phyloP scores from a whole-genome alignment of 2,797 vertebrate species.

The Siniperca scherzeri region DNA sequence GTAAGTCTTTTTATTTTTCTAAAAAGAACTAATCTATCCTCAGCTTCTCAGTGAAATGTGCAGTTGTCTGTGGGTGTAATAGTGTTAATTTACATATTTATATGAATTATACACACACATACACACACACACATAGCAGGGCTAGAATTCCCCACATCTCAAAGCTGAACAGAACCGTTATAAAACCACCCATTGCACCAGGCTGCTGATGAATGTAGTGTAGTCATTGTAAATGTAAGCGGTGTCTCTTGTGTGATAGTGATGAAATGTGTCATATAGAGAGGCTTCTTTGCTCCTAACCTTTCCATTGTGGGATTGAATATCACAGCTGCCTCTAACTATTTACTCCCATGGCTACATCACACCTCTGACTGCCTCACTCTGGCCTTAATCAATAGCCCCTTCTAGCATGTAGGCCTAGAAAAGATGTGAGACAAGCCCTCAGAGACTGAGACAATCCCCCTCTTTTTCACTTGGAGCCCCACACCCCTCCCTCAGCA shows the following conservation, averaged over 20 bases:
- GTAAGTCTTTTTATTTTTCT: no score
- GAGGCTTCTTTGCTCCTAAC: constrained; percentile 23
- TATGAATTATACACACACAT: not conserved
- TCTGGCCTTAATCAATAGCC: constrained; percentile 71
- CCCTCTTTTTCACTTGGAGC: constrained; percentile 40
- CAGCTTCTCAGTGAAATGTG: not conserved
- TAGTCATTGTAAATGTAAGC: constrained; percentile 10
- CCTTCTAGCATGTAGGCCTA: constrained; percentile 54
- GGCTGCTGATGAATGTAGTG: constrained; percentile 8
- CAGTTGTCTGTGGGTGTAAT: not conserved
- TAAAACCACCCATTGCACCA: constrained; percentile 6
- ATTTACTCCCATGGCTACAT: constrained; percentile 54
- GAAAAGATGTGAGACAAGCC: constrained; percentile 66
- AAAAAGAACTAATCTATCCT: not conserved
- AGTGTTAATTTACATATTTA: constrained; percentile 13
- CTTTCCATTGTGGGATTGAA: constrained; percentile 33
- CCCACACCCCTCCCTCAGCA: constrained; percentile 32
- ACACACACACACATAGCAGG: not conserved
- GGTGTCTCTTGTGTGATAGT: not conserved
- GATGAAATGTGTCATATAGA: constrained; percentile 28
- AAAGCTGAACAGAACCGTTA: not conserved
- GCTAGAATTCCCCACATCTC: not conserved
- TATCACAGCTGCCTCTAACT: constrained; percentile 39
- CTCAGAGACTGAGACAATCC: constrained; percentile 63
- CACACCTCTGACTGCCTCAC: constrained; percentile 50